Evolutionary conservation across 2,888 invertebrate species (phyloP), one percentile per base, ranked within the genome.

Genomic region (Crepidodera aurea): DNA sequence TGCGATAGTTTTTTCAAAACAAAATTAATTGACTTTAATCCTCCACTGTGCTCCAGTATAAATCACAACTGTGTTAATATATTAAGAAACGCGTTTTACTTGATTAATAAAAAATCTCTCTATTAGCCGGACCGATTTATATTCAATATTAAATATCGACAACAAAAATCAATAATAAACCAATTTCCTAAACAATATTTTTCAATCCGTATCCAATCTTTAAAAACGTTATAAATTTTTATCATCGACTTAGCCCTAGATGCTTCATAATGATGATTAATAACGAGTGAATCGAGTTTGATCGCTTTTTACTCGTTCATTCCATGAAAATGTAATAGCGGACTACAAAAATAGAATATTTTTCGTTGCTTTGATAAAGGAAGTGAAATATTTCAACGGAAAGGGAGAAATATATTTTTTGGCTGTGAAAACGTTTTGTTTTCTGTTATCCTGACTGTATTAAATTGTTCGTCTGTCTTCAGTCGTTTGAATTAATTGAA

Each of bases 261-360:
- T 51, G 25, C 13, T 25, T 42, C 27, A 15, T 56, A 61, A 61
- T 56, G 44, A 42, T 51, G 56, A 61, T 61, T 61, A 51, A 61
- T 61, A 48, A 56, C 51, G 25, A 51, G 42, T 12, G 22, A 37
- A 40, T 34, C 19, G 15, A 51, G 34, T 48, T 61, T 48, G 50
- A 42, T 55, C 32, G 32, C 42, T 27, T 54, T 19, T 29, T 16
- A 32, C 8, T 8, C 8, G 8, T 16, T 40, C 16, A 39, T 8
- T 15, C 13, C 13, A 2, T 39, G 8, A 39, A 39, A 39, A 2
- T 32, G 32, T 32, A 32, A 32, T 32, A 32, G 2, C 7, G 32
- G 32, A 32, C n/a, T 32, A 32, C 10, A 32, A 32, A 32, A 32
- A 32, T 32, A 32, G 32, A 32, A 32, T 32, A 32, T 32, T 32